phyloP scores from a whole-genome alignment of 2,888 invertebrate species.

The Xestia rhomboidea region DNA sequence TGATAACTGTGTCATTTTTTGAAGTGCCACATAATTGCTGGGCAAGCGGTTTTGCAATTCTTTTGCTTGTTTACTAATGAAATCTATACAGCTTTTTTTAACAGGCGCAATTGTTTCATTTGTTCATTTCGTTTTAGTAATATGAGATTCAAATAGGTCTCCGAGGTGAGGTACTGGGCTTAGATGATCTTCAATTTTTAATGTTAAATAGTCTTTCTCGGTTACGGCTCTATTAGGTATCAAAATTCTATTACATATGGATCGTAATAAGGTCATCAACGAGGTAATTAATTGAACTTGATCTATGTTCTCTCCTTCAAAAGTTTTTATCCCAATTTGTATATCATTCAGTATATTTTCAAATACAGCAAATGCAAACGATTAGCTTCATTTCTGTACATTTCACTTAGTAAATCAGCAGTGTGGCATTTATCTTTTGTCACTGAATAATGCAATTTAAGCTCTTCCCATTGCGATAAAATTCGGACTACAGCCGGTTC shows the following conservation, averaged over 20 bases:
- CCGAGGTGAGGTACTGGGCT: slow-evolving; percentile 10
- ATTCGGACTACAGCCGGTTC: neutral
- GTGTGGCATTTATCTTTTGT: slow-evolving; percentile 31
- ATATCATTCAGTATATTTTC: neutral
- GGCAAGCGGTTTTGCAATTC: no score
- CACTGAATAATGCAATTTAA: slow-evolving; percentile 64
- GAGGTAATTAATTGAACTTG: neutral
- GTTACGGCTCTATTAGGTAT: neutral
- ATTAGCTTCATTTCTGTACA: slow-evolving; percentile 17
- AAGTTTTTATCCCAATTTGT: slow-evolving; percentile 1
- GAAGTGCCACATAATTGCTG: no score
- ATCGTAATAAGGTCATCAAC: slow-evolving; percentile 1
- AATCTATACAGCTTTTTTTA: slow-evolving; percentile 18
- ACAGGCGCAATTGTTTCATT: neutral
- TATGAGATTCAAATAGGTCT: slow-evolving; percentile 8
- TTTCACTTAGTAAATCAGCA: slow-evolving; percentile 10
- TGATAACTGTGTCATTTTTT: no score
- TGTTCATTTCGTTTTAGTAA: neutral
- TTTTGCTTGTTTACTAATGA: neutral
- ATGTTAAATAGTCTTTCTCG: slow-evolving; percentile 1
- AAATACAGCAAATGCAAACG: no score
- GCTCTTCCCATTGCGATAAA: slow-evolving; percentile 59
- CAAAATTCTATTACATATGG: slow-evolving; percentile 2
- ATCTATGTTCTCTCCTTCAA: slow-evolving; percentile 9
- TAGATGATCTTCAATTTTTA: slow-evolving; percentile 1